Conservation (phyloP, 1,140 invertebrate species). For the Aphaenogaster floridana region DNA sequence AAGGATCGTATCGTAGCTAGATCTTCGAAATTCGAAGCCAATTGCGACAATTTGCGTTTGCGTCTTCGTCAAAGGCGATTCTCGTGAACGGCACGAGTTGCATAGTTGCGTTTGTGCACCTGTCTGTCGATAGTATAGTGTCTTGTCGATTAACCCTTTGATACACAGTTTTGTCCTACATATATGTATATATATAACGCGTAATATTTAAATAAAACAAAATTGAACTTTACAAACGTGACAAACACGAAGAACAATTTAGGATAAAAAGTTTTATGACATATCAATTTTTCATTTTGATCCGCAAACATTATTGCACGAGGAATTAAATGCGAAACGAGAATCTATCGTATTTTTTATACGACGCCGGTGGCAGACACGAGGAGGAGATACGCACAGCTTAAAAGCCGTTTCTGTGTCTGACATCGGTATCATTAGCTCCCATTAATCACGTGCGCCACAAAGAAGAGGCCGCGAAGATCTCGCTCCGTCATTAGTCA, state of each 20-base stretch:
- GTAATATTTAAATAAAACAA: conserved; percentile 7
- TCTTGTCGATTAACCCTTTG: conserved; percentile 36
- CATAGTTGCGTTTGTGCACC: conserved; percentile 3
- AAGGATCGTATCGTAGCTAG: conserved; percentile 39
- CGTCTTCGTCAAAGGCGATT: conserved; percentile 47
- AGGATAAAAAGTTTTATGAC: background rate
- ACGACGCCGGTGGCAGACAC: background rate
- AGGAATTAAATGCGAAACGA: background rate
- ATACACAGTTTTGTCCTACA: background rate
- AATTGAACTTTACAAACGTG: background rate
- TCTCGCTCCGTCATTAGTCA: conserved; percentile 69
- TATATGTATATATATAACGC: background rate
- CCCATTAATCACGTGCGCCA: conserved; percentile 73
- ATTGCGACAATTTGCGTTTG: conserved; percentile 45
- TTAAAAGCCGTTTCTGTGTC: conserved; percentile 63
- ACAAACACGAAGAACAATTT: background rate
- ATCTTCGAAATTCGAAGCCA: conserved; percentile 55
- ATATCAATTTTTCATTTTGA: background rate
- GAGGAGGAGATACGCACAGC: conserved; percentile 36
- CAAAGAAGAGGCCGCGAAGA: conserved; percentile 61
- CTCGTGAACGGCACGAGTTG: background rate
- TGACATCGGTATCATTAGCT: conserved; percentile 70
- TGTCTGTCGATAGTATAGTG: background rate
- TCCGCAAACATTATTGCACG: background rate
- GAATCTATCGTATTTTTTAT: conserved; percentile 10